Evolutionary conservation across 2,113 vertebrate genomes (phyloP).

Genomic region (Lophochroa leadbeateri): DNA sequence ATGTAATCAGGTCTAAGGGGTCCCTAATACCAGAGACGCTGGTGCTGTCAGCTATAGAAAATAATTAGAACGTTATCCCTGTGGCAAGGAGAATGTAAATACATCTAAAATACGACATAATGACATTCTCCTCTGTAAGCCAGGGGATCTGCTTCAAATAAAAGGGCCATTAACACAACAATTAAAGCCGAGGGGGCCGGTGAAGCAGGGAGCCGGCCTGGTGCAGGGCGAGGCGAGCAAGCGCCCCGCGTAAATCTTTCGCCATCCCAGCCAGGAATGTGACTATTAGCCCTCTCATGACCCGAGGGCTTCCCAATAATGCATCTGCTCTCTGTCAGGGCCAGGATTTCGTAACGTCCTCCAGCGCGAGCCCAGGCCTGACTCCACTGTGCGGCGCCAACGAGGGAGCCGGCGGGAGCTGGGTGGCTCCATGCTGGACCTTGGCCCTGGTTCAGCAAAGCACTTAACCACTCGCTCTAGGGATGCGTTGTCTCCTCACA

Average conservation of each 20-base stretch:
- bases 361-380: not conserved
- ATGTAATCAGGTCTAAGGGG: conserved; percentile 75
- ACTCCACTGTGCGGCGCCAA: conserved; percentile 42
- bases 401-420: conserved; percentile 5
- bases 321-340: conserved; percentile 76
- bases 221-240: conserved; percentile 70
- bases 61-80: conserved; percentile 81
- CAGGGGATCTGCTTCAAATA: conserved; percentile 80
- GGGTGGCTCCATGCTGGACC: conserved; percentile 4
- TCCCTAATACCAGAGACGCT: conserved; percentile 76
- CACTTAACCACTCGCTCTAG: not conserved
- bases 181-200: conserved; percentile 77
- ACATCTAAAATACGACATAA: conserved; percentile 81
- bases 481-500: not conserved
- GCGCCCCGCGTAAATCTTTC: conserved; percentile 72
- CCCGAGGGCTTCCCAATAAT: conserved; percentile 75
- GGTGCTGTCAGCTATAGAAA: conserved; percentile 79
- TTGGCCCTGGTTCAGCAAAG: conserved; percentile 26
- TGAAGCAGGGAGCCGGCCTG: conserved; percentile 72
- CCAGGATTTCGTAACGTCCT: conserved; percentile 67
- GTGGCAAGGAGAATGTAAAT: conserved; percentile 81
- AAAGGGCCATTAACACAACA: conserved; percentile 80
- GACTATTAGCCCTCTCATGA: conserved; percentile 77
- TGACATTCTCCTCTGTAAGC: conserved; percentile 79
- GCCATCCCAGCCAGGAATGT: conserved; percentile 77